A percentile compares a stretch with the other conserved stretches of the same genome.
Evolutionary conservation across 2,888 invertebrate genomes (phyloP).

Genomic region (Poecilus cupreus): DNA sequence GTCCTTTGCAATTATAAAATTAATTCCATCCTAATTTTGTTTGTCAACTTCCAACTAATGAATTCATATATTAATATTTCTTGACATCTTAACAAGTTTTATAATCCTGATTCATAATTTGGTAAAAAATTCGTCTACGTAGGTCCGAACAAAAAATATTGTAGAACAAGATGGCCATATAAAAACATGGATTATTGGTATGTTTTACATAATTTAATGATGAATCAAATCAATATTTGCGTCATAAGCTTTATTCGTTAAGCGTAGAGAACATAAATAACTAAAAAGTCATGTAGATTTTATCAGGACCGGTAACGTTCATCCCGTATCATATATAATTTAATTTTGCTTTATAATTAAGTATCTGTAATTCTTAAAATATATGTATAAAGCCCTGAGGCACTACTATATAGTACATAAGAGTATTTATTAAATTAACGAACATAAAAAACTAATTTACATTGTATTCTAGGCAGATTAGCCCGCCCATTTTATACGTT

Average conservation of each 20-base stretch:
- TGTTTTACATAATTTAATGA: not conserved
- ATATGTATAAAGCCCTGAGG: not conserved
- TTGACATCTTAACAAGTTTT: too few species aligned
- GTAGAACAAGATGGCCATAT: not conserved
- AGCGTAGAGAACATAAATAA: not conserved
- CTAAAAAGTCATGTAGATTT: not conserved
- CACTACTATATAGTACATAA: not conserved
- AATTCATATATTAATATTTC: too few species aligned
- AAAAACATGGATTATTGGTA: not conserved
- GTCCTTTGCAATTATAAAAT: too few species aligned
- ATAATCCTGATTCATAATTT: too few species aligned
- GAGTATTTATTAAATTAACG: not conserved
- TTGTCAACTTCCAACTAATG: too few species aligned
- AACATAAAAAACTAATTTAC: constrained; percentile 12
- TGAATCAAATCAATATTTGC: not conserved
- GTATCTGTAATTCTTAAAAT: not conserved
- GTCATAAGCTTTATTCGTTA: not conserved
- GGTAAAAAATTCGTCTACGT: too few species aligned
- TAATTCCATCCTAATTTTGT: too few species aligned
- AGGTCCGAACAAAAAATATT: too few species aligned
- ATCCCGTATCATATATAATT: not conserved
- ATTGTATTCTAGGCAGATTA: not conserved
- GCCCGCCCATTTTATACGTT: constrained; percentile 1
- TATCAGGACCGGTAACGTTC: not conserved
- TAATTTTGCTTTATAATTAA: constrained; percentile 13